These are phyloP conservation scores for Bombyx mandarina DNA, from an alignment of 1,140 invertebrate species.

Conservation along the genomic window DNA sequence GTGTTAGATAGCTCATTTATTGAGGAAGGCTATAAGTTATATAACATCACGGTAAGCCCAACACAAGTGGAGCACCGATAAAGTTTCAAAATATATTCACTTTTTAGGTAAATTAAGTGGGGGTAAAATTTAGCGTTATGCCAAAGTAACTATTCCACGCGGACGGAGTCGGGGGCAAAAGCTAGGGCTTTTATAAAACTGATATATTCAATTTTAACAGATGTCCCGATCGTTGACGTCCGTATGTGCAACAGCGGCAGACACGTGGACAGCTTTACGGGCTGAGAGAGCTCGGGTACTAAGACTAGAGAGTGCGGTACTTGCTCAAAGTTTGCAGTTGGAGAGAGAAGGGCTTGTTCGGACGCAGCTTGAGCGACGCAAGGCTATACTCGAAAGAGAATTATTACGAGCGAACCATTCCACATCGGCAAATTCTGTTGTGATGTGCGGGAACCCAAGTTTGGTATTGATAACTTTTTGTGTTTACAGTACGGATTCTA, in stretches of 20 bases:
- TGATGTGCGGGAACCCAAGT: constrained; percentile 24
- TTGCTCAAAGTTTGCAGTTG: constrained; percentile 47
- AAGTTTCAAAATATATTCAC: background rate
- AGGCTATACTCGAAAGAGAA: constrained; percentile 46
- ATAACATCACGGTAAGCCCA: too few species aligned
- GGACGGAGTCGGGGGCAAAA: too few species aligned
- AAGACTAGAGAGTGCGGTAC: constrained; percentile 42
- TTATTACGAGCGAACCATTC: constrained; percentile 23
- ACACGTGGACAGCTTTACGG: constrained; percentile 49
- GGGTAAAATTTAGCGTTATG: too few species aligned
- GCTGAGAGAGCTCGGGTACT: constrained; percentile 46
- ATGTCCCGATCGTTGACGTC: constrained; percentile 43
- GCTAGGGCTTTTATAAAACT: background rate
- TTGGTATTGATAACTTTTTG: constrained; percentile 13
- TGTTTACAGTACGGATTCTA: background rate
- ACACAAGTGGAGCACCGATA: too few species aligned
- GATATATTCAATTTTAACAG: constrained; percentile 15
- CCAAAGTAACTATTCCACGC: too few species aligned
- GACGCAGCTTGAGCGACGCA: constrained; percentile 50
- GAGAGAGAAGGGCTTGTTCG: constrained; percentile 49
- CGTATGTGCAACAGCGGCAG: constrained; percentile 36
- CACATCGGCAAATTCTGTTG: constrained; percentile 9
- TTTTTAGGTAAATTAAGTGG: background rate
- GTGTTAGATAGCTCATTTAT: too few species aligned
- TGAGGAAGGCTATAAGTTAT: too few species aligned